Evolutionary conservation across 1,140 invertebrate species (phyloP).

Genomic region (Tetramorium alpestre): DNA sequence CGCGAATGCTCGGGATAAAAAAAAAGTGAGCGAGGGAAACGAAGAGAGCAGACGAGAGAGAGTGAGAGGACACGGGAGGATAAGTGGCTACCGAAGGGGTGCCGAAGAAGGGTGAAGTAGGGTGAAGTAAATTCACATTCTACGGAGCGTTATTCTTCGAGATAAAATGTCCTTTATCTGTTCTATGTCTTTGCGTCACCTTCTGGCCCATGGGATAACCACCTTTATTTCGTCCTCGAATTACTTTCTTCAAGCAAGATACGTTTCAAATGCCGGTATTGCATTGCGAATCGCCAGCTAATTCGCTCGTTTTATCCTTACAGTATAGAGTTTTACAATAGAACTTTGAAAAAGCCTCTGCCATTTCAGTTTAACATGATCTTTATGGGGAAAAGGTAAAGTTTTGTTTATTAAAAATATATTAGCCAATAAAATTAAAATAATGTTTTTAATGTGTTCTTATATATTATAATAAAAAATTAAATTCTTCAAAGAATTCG

Average conservation of each 20-base stretch:
- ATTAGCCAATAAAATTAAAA: neutral
- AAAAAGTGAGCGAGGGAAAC: constrained; percentile 43
- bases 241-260: constrained; percentile 40
- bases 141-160: constrained; percentile 80
- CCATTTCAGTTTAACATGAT: neutral
- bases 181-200: constrained; percentile 65
- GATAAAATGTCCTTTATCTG: constrained; percentile 85
- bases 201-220: constrained; percentile 50
- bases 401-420: neutral
- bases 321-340: constrained; percentile 15
- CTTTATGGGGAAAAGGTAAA: neutral
- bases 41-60: neutral
- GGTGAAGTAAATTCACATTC: constrained; percentile 56
- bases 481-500: neutral
- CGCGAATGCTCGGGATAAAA: constrained; percentile 61
- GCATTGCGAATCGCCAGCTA: constrained; percentile 64
- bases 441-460: neutral
- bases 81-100: constrained; percentile 39
- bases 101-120: constrained; percentile 45
- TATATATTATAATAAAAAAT: neutral
- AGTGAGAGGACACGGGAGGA: constrained; percentile 27
- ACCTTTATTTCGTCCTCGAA: constrained; percentile 67
- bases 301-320: constrained; percentile 54
- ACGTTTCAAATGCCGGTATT: constrained; percentile 35
- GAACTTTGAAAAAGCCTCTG: neutral